phyloP scores from a whole-genome alignment of 1,140 invertebrate species.

The Drosophila carrolli region DNA sequence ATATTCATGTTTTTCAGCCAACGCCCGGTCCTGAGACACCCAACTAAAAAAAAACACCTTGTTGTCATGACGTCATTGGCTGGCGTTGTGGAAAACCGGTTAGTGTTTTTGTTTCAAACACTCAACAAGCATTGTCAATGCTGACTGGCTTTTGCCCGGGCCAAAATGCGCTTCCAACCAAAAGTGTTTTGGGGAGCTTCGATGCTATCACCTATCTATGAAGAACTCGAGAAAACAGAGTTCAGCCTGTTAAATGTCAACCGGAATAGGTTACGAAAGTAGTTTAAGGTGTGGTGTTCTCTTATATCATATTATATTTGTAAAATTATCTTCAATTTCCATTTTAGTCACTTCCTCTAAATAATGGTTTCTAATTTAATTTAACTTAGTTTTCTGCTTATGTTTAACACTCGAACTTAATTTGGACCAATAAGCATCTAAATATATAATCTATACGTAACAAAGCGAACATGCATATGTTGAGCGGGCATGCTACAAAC shows the following conservation, averaged over 20 bases:
- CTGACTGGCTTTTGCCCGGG: constrained; percentile 18
- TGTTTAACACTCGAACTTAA: no score
- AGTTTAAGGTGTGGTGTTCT: background rate
- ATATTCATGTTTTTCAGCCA: constrained; percentile 43
- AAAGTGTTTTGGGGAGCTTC: background rate
- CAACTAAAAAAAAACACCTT: constrained; percentile 38
- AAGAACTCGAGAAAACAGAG: background rate
- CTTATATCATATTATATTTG: no score
- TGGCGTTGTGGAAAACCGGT: constrained; percentile 57
- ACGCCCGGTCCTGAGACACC: constrained; percentile 49
- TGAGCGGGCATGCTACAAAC: constrained; percentile 16
- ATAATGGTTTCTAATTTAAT: background rate
- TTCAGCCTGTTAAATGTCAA: constrained; percentile 20
- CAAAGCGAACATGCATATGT: constrained; percentile 52
- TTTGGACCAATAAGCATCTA: background rate
- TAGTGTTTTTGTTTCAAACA: constrained; percentile 49
- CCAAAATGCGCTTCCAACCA: constrained; percentile 36
- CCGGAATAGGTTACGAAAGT: background rate
- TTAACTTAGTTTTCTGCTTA: no score
- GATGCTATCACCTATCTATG: constrained; percentile 15
- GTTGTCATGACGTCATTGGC: constrained; percentile 75
- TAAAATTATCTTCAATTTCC: background rate
- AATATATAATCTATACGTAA: background rate
- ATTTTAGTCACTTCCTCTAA: background rate
- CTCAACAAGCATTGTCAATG: constrained; percentile 33